Conservation (phyloP, 2,888 invertebrate species). For the Polydrusus pterygomalis region DNA sequence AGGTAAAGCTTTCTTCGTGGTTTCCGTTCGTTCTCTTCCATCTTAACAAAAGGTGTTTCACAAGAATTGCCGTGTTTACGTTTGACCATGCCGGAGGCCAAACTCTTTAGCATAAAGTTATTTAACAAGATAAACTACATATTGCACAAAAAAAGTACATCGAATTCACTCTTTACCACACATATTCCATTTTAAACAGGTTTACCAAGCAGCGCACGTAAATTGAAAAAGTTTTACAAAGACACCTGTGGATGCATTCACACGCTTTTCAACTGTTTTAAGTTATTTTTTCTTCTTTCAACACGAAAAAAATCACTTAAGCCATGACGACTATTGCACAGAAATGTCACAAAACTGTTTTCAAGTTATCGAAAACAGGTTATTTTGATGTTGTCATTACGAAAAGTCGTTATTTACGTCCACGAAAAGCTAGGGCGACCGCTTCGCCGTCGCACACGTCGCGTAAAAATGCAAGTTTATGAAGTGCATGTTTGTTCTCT, state of each 20-base stretch:
- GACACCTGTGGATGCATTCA: constrained; percentile 61
- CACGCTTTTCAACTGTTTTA: constrained; percentile 33
- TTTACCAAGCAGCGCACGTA: constrained; percentile 44
- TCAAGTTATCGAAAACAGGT: constrained; percentile 6
- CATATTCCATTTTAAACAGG: constrained; percentile 54
- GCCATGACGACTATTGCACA: constrained; percentile 22
- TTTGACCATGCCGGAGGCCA: constrained; percentile 51
- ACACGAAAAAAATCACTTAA: neutral
- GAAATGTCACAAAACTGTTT: constrained; percentile 24
- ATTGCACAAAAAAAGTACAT: constrained; percentile 32
- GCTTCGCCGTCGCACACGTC: constrained; percentile 54
- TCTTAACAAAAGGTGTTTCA: constrained; percentile 54
- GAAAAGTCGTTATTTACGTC: constrained; percentile 26
- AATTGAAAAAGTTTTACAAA: constrained; percentile 55
- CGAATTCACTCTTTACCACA: constrained; percentile 42
- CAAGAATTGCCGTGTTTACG: constrained; percentile 55
- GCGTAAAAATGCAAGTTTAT: constrained; percentile 60
- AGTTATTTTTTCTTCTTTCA: constrained; percentile 13
- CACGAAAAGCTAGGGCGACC: constrained; percentile 44
- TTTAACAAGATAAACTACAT: constrained; percentile 41
- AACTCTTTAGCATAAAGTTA: constrained; percentile 26
- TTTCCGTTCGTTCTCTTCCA: constrained; percentile 57
- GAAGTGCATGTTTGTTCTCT: constrained; percentile 61
- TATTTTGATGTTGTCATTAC: constrained; percentile 16
- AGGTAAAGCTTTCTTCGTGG: constrained; percentile 49